Conservation (phyloP, 2,888 invertebrate species). For the Cheilosia urbana region DNA sequence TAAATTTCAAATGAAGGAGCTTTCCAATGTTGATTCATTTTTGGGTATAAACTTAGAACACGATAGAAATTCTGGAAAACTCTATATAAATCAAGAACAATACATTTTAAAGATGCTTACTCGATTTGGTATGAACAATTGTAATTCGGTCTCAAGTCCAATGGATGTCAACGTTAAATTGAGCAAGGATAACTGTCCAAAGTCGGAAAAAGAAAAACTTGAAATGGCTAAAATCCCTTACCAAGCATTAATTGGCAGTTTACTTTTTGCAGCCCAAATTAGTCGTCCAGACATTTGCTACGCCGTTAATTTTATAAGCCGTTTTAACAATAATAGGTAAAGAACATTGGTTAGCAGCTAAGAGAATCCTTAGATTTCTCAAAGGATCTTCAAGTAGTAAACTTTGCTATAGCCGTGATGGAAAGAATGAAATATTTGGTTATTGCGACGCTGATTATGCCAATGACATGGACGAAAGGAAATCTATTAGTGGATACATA, state of each 20-base stretch:
- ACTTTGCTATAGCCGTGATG: no score
- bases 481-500: background rate
- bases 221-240: background rate
- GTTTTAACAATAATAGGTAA: constrained; percentile 9
- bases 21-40: background rate
- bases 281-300: no score
- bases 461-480: background rate
- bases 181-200: constrained; percentile 9
- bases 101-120: constrained; percentile 24
- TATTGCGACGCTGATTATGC: background rate
- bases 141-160: constrained; percentile 24
- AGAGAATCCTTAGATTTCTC: background rate
- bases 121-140: constrained; percentile 7
- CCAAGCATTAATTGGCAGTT: no score
- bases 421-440: no score
- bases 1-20: background rate
- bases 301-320: no score
- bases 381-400: background rate
- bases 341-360: constrained; percentile 1
- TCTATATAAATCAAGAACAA: constrained; percentile 20
- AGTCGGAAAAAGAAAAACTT: background rate
- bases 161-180: constrained; percentile 14
- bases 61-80: constrained; percentile 1
- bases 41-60: background rate
- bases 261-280: no score